These are phyloP conservation scores for Wasmannia auropunctata DNA, from an alignment of 1,140 invertebrate species.

Conservation along the genomic window DNA sequence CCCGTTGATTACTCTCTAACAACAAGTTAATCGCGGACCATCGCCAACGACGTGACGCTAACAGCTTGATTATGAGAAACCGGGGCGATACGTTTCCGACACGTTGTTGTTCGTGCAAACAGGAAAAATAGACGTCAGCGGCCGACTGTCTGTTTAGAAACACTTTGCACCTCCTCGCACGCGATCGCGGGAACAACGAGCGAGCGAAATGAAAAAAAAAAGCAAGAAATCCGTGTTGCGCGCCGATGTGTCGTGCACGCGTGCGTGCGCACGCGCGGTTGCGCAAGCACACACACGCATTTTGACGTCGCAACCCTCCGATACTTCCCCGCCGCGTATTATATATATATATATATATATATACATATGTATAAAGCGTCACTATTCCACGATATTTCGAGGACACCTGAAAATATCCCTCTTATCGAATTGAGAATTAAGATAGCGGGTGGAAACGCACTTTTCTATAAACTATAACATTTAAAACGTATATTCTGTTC, in stretches of 20 bases:
- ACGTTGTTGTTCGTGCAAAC: not conserved
- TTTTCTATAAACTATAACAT: not conserved
- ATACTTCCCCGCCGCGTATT: not conserved
- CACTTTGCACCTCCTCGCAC: not conserved
- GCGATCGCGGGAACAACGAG: conserved; percentile 34
- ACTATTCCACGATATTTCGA: conserved; percentile 40
- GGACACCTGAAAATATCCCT: not conserved
- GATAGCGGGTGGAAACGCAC: no score
- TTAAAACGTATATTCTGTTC: not conserved
- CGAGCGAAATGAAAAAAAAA: conserved; percentile 23
- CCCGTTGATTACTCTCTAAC: conserved; percentile 8
- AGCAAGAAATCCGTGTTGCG: conserved; percentile 23
- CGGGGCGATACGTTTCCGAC: not conserved
- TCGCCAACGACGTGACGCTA: not conserved
- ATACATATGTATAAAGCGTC: no score
- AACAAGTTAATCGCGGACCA: conserved; percentile 2
- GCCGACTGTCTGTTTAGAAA: not conserved
- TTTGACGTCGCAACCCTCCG: conserved; percentile 55
- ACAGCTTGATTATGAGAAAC: conserved; percentile 3
- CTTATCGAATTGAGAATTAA: not conserved
- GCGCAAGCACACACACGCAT: conserved; percentile 45
- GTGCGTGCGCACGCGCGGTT: conserved; percentile 25
- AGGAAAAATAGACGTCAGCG: not conserved
- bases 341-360: no score
- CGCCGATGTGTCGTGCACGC: not conserved